phyloP scores from a whole-genome alignment of 1,140 invertebrate genomes.

The Macrostomum lignano region DNA sequence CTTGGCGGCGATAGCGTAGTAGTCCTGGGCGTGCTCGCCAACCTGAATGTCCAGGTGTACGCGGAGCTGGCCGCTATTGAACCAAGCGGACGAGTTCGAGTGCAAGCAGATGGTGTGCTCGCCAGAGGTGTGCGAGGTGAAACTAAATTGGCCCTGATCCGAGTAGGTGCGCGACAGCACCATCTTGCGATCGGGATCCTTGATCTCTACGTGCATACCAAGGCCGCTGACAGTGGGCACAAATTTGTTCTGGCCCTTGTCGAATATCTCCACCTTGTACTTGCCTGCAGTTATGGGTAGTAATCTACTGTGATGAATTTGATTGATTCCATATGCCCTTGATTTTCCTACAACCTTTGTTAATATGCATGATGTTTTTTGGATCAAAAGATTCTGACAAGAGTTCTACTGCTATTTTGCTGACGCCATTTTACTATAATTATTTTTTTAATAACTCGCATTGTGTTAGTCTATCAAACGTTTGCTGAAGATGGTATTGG shows the following conservation, averaged over 20 bases:
- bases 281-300: constrained; percentile 43
- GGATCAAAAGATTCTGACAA: too few species aligned
- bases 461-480: too few species aligned
- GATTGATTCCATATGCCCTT: too few species aligned
- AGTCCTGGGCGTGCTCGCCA: constrained; percentile 90
- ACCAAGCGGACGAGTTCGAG: constrained; percentile 81
- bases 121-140: constrained; percentile 76
- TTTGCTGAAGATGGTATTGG: too few species aligned
- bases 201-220: constrained; percentile 91
- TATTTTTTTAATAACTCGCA: too few species aligned
- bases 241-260: constrained; percentile 27
- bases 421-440: too few species aligned
- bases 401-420: too few species aligned
- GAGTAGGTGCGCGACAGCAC: constrained; percentile 41
- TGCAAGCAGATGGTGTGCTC: constrained; percentile 92
- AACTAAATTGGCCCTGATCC: constrained; percentile 72
- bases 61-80: constrained; percentile 41
- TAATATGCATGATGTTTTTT: too few species aligned
- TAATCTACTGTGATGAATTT: too few species aligned
- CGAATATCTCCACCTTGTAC: constrained; percentile 51
- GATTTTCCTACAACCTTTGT: too few species aligned
- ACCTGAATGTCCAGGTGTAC: constrained; percentile 96
- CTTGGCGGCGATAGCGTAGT: constrained; percentile 74
- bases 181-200: constrained; percentile 47
- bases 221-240: constrained; percentile 40